Percentiles rank a stretch among this genome's conserved stretches.
Conservation (phyloP, 2,888 invertebrate species). For the Taphrorychus bicolor region DNA sequence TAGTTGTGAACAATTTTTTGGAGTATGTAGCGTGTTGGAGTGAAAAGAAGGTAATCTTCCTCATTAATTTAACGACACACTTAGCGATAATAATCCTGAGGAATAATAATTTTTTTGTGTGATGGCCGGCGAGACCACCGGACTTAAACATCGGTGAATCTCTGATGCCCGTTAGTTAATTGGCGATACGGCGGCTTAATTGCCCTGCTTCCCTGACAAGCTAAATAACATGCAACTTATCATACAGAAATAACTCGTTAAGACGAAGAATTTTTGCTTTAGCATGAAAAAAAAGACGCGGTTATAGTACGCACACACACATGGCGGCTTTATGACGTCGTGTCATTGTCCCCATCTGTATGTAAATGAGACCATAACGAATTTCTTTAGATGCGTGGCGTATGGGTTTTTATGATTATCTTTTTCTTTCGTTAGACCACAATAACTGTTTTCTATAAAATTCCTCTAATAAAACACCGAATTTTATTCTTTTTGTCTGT, state of each 20-base stretch:
- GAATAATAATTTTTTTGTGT: too few relatives aligned
- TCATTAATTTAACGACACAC: too few relatives aligned
- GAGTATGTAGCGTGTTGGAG: neutral
- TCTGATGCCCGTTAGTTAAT: neutral
- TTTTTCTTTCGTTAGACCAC: too few relatives aligned
- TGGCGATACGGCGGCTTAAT: neutral
- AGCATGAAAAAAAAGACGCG: slow-evolving; percentile 10
- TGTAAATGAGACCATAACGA: slow-evolving; percentile 29
- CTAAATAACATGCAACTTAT: neutral
- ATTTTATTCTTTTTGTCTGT: too few relatives aligned
- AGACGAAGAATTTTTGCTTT: too few relatives aligned
- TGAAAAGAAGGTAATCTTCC: too few relatives aligned
- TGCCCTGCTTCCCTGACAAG: neutral
- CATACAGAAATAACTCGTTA: neutral
- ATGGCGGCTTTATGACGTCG: slow-evolving; percentile 36
- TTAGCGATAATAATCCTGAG: too few relatives aligned
- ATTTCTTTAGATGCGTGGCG: slow-evolving; percentile 7
- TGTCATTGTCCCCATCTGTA: slow-evolving; percentile 40
- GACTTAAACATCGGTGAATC: neutral
- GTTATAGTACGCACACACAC: slow-evolving; percentile 10
- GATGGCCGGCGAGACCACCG: neutral
- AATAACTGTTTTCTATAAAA: neutral
- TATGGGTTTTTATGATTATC: neutral
- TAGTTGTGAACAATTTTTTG: neutral
- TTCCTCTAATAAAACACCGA: too few relatives aligned